Evolutionary conservation across 2,888 invertebrate species (phyloP), one percentile per base, ranked within the genome.

Genomic region (Rhamphomyia laevipes): DNA sequence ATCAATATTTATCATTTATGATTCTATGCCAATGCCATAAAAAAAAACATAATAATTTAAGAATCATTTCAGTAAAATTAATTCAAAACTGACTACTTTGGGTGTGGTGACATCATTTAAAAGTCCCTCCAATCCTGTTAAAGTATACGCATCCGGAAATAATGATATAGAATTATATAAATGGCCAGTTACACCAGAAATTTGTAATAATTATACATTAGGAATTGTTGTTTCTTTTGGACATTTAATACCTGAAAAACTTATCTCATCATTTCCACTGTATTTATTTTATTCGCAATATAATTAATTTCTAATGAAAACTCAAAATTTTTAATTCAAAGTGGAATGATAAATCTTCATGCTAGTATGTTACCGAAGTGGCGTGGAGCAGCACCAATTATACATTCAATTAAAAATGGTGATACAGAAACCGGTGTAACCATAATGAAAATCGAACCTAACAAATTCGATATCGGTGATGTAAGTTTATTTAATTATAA

Each of bases 151-250:
- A 0, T 11, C 18, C 1, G 60, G 62, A 12, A 63, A 70, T 21
- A 59, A 76, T 17, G 72, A 81, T 58, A 72, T 78, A 33, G 71
- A 89, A 18, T 62, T 82, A 16, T 74, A 81, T 57, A 63, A 74
- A 51, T 93, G 91, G 91, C 83, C 84, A 3, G 63, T 75, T 45
- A 57, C 69, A 27, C 55, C 66, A 37, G 60, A 75, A 37, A 55
- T 62, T 10, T 59, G 72, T 46, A 62, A 51, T 2, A 30, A 66
- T 13, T 93, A 83, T 73, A 84, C 95, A 64, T 70, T 95, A 51
- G 95, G 95, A 5, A 71, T 95, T 45, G 87, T 96, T 27, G 92
- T 89, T 2, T 94, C 95, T 0, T 96, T 96, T 75, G 95, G 96
- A 0, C 84, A 91, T 63, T 73, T 96, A 52, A 90, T 96, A 60